These are phyloP conservation scores for Caenorhabditis uteleia DNA, from an alignment of 2,888 invertebrate species.

Conservation along the genomic window DNA sequence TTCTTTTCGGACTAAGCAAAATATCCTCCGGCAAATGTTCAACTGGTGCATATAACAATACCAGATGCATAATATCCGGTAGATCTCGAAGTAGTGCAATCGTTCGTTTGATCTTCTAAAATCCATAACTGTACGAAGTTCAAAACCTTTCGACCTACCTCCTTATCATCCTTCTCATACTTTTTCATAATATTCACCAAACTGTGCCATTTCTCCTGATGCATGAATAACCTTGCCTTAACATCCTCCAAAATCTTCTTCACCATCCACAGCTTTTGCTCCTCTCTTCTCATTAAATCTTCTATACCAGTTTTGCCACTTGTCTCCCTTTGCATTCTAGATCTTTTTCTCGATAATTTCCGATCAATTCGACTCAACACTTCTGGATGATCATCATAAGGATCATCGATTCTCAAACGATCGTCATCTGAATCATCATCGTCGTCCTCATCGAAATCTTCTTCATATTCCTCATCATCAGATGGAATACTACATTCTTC, in stretches of 20 bases:
- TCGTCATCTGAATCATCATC: background rate
- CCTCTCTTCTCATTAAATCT: background rate
- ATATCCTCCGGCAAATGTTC: conserved; percentile 7
- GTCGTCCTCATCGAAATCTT: conserved; percentile 2
- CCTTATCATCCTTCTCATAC: conserved; percentile 3
- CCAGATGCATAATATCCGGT: conserved; percentile 11
- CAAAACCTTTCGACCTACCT: background rate
- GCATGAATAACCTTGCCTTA: conserved; percentile 28
- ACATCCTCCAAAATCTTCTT: conserved; percentile 19
- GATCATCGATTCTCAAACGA: conserved; percentile 1
- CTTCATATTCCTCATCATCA: conserved; percentile 1
- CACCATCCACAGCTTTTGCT: conserved; percentile 5
- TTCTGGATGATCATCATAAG: conserved; percentile 1
- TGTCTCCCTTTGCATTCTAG: conserved; percentile 12
- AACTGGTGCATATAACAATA: conserved; percentile 15
- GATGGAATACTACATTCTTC: conserved; percentile 5
- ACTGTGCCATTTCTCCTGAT: conserved; percentile 10
- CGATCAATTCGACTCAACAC: background rate
- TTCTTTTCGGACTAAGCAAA: background rate
- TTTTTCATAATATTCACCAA: conserved; percentile 7
- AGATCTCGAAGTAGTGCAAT: conserved; percentile 4
- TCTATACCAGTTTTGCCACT: conserved; percentile 18
- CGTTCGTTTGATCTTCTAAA: conserved; percentile 13
- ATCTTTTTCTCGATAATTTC: too few species aligned
- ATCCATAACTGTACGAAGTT: background rate